Evolutionary conservation across 2,888 invertebrate genomes (phyloP), one percentile per base, ranked within the genome.

Genomic region (Drosophila picticornis): DNA sequence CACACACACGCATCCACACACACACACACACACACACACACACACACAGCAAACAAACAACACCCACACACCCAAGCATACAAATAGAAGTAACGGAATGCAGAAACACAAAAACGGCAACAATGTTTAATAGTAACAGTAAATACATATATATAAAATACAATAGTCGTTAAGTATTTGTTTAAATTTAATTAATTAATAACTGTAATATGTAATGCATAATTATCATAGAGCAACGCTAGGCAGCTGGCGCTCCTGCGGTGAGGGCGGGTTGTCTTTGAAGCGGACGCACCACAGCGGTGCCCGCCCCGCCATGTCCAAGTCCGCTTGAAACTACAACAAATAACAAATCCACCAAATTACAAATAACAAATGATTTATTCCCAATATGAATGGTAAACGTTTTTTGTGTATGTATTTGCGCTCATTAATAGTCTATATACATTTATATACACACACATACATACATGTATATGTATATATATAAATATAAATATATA

Each of bases 321-420:
- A 77, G 73, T 77, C 77, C 78, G 78, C 78, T 77, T 72, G 31
- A 80, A 86, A 89, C 84, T 79, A 84, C 67, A 81, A 86, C 68
- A 80, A 83, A 65, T 51, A 84, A 88, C 90, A 88, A 86, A 89
- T 83, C 87, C 90, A 88, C 90, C 90, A 88, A 84, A 88, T 72
- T 72, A 68, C 55, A 77, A 72, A 76, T 68, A 80, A 83, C 66
- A 40, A 69, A 79, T 69, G 67, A 74, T 83, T 80, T 80, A 83
- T 81, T 78, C 63, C 65, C 71, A 46, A 76, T 80, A 80, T 62
- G 68, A 68, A 64, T 40, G 61, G 52, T 64, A 71, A 81, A 72
- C 69, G 68, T 72, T 70, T 75, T 76, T 83, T 68, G 76, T 81
- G 76, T 72, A 77, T 87, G 79, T 84, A 82, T 82, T 79, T 84